phyloP scores from a whole-genome alignment of 2,888 invertebrate species.

The Eristalinus sepulchralis region DNA sequence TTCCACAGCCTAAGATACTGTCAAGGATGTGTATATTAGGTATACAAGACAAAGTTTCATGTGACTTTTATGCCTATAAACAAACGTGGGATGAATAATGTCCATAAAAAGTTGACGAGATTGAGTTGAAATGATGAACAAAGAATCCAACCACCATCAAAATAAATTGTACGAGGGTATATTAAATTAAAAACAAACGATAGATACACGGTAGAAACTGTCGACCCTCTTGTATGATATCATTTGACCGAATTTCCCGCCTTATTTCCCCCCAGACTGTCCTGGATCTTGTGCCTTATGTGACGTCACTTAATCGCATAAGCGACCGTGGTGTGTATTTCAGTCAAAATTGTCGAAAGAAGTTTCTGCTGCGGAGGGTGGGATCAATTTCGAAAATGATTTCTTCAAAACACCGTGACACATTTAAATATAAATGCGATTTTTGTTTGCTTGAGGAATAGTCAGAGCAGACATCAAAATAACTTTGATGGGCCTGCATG shows the following conservation, averaged over 20 bases:
- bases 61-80: background rate
- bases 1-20: slow-evolving; percentile 24
- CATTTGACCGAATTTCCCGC: slow-evolving; percentile 40
- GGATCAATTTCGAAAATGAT: slow-evolving; percentile 32
- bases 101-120: slow-evolving; percentile 5
- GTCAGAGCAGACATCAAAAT: background rate
- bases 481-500: background rate
- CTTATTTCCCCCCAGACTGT: slow-evolving; percentile 6
- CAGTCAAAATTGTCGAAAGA: slow-evolving; percentile 13
- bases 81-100: background rate
- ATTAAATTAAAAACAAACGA: background rate
- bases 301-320: slow-evolving; percentile 12
- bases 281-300: background rate
- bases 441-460: background rate
- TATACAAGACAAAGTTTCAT: background rate
- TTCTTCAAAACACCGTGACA: too few species aligned
- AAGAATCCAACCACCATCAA: background rate
- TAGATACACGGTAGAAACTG: background rate
- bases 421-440: too few species aligned
- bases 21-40: slow-evolving; percentile 9
- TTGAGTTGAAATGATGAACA: slow-evolving; percentile 34
- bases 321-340: slow-evolving; percentile 3
- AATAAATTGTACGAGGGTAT: background rate
- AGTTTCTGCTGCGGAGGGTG: background rate
- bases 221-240: slow-evolving; percentile 50